phyloP scores from a whole-genome alignment of 2,888 invertebrate species.

The Cryptocephalus primarius region DNA sequence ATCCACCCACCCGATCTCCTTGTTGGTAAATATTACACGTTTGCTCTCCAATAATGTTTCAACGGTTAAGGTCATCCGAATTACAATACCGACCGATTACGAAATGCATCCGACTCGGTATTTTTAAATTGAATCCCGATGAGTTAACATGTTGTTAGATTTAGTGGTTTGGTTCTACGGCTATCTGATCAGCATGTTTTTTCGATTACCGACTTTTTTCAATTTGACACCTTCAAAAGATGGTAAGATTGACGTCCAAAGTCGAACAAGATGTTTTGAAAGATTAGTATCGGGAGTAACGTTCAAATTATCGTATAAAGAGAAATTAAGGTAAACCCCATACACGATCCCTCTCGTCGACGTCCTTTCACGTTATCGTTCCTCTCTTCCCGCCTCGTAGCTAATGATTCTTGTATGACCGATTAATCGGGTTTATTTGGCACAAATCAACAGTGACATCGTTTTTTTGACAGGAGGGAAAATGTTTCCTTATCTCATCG shows the following conservation, averaged over 20 bases:
- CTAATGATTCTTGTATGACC: slow-evolving; percentile 5
- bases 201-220: slow-evolving; percentile 11
- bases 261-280: no score
- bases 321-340: no score
- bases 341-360: no score
- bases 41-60: not conserved
- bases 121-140: not conserved
- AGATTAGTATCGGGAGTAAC: no score
- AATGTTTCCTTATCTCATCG: slow-evolving; percentile 28
- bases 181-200: slow-evolving; percentile 8
- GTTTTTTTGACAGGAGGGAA: slow-evolving; percentile 27
- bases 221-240: slow-evolving; percentile 8
- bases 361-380: no score
- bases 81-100: not conserved
- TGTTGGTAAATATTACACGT: not conserved
- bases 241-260: slow-evolving; percentile 11
- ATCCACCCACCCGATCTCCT: not conserved
- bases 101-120: not conserved
- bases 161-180: not conserved
- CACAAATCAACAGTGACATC: slow-evolving; percentile 4
- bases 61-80: not conserved
- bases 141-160: not conserved
- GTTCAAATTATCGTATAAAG: no score
- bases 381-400: not conserved
- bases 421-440: not conserved